Evolutionary conservation across 2,113 vertebrate species (phyloP), one percentile per base, ranked within the genome.

Genomic region (Eptesicus fuscus): DNA sequence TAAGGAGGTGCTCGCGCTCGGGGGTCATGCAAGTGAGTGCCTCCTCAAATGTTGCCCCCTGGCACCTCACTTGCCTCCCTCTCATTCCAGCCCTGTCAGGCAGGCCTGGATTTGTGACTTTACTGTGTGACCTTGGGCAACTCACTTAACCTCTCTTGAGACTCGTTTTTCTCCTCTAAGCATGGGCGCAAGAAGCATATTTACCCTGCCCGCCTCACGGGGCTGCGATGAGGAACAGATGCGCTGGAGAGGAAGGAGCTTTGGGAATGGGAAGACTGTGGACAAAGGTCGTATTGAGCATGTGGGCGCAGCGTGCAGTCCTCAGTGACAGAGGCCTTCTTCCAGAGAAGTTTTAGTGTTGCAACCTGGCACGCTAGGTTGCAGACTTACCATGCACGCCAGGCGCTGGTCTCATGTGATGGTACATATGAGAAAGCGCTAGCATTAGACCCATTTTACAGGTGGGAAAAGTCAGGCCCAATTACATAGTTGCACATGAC

Each of bases 131-230:
- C 42, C 40, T 73, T n/a, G 77, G 73, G 67, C 35, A 92, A 87
- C 71, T 92, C 78, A 59, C 88, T 63, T 87, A 42, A 53, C n/a
- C 51, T 84, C 69, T 67, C 84, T 83, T 83, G 82, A 84, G 78
- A 18, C 63, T 94, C 2, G 1, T 76, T 89, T 77, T 91, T 74
- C 71, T 77, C 47, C 16, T 59, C 73, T 63, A 13, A 40, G 49
- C 40, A 28, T 22, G 61, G 51, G 25, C 30, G 22, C 17, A 37
- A 61, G 44, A 82, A 56, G 67, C 65, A 59, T 7, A 20, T 4
- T 44, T 16, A 13, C 37, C 49, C 32, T 83, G 67, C 14, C 61
- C 13, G 9, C 67, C 14, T 53, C 9, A 17, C 1, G 25, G 86
- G 59, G 35, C 35, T 47, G 47, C 40, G 61, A 35, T 8, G 20